A percentile compares a stretch with the other conserved stretches of the same genome.
phyloP scores from a whole-genome alignment of 2,888 invertebrate genomes.

The Tipula unca region DNA sequence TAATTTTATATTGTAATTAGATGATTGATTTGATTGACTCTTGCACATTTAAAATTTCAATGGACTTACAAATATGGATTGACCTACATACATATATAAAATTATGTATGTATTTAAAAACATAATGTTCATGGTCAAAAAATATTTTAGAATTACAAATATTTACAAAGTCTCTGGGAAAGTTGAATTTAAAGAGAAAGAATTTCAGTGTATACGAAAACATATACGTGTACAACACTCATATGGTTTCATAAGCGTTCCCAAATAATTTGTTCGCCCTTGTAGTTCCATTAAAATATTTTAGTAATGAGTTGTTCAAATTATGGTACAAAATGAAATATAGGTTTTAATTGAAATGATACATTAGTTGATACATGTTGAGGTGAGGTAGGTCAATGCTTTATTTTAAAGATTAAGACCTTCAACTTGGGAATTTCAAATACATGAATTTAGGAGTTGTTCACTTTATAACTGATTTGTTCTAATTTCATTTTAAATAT shows the following conservation, averaged over 20 bases:
- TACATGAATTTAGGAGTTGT: no score
- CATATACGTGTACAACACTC: no score
- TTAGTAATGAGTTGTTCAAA: neutral
- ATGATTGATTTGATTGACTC: neutral
- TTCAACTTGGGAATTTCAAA: neutral
- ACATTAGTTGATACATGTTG: neutral
- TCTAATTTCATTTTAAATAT: no score
- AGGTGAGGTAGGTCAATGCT: neutral
- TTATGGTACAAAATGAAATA: neutral
- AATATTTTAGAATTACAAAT: neutral
- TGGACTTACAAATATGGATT: neutral
- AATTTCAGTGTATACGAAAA: neutral
- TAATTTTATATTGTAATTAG: neutral
- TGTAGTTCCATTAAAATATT: neutral
- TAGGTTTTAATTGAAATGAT: neutral
- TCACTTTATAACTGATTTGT: no score
- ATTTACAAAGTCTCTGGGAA: neutral
- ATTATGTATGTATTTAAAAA: neutral
- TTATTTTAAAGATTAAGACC: neutral
- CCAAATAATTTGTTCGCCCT: neutral
- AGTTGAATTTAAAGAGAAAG: neutral
- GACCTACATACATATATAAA: neutral
- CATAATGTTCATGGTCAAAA: neutral
- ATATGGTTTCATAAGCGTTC: neutral
- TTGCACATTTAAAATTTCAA: neutral